phyloP scores from a whole-genome alignment of 2,113 vertebrate genomes.

The Parus major region DNA sequence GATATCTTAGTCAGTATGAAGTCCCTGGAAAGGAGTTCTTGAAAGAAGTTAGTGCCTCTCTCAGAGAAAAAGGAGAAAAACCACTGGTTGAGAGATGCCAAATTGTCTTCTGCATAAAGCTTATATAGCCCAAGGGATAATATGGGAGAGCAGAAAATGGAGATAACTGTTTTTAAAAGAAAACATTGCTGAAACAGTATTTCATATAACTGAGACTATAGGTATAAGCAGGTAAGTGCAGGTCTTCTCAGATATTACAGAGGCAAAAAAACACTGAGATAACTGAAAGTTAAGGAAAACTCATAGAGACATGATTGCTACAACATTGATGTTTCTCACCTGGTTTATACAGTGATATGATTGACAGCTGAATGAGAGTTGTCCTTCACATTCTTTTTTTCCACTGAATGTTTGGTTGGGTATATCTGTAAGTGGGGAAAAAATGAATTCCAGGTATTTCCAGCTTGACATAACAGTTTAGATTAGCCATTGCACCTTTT shows the following conservation, averaged over 20 bases:
- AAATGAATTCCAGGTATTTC: background rate
- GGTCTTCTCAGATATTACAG: background rate
- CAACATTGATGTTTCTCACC: background rate
- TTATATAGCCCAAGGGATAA: background rate
- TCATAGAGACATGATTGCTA: background rate
- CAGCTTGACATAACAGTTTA: background rate
- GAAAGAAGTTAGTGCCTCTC: background rate
- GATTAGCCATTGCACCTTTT: slow-evolving; percentile 5
- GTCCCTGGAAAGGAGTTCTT: background rate
- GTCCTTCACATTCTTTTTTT: background rate
- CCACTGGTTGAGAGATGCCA: background rate
- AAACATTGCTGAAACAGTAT: background rate
- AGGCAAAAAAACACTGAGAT: background rate
- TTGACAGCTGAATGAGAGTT: background rate
- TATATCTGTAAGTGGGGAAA: background rate
- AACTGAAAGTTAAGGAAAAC: background rate
- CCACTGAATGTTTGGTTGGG: background rate
- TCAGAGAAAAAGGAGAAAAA: background rate
- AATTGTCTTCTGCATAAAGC: background rate
- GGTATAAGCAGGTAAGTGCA: background rate
- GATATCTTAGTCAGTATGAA: background rate
- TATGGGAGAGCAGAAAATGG: background rate
- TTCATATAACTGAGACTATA: background rate
- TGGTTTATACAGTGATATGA: background rate
- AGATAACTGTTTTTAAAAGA: background rate